Evolutionary conservation across 92 coral and sea anemone genomes (phyloP), one percentile per base, ranked within the genome.

Genomic region (Parazoanthus darwini): DNA sequence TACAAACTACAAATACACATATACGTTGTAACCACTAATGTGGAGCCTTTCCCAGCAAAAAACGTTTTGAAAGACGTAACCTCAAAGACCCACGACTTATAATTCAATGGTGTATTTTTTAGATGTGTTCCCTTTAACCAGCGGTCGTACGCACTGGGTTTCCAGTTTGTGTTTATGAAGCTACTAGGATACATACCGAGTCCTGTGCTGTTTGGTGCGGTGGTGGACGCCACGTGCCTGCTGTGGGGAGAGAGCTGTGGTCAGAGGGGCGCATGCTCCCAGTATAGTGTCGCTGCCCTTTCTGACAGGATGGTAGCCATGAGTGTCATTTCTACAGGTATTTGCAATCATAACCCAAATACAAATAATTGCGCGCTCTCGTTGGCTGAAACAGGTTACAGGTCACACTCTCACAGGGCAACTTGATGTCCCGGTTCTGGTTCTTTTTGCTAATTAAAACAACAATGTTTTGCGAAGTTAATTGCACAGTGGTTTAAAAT

Each of bases 41-140:
- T 54, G 20, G 18, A 54, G 59, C 2, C 59, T 54, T 54, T 4
- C 4, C 51, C 59, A 54, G 16, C 2, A 54, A 29, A 54, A 11
- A 54, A 54, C 18, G 14, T 54, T 13, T 4, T 54, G 14, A 54
- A 54, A 54, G 9, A 54, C 18, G 18, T 20, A 20, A 11, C 2
- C 43, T 37, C 25, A 22, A 37, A 37, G 46, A 11, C 3, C 2
- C 80, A 76, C n/a, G 2, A 37, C 9, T 75, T 75, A 20, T 39
- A n/a, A 38, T 37, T 4, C 50, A 33, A 33, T 20, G 8, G 5
- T n/a, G 26, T 63, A 18, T 22, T 43, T 44, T 70, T 7, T 79
- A 91, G 93, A 58, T 91, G 93, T 74, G 93, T 91, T 66, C 93
- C 90, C 16, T 74, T 86, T 74, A 91, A 91, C 65, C 93, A 91